Conservation (phyloP, 2,113 vertebrate species). For the Nothocercus julius region DNA sequence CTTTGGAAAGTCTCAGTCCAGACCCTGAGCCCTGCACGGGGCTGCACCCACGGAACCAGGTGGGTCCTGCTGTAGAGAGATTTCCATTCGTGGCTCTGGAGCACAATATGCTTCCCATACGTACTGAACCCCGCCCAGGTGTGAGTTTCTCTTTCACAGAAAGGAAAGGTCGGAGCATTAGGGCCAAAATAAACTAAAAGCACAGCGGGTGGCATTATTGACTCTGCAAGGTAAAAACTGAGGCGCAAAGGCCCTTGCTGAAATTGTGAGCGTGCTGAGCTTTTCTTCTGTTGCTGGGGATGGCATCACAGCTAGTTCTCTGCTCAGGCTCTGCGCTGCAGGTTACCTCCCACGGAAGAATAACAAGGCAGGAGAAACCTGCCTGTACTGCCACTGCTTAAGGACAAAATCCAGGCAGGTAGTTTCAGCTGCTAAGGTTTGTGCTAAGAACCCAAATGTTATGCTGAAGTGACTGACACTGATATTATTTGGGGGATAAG, state of each 20-base stretch:
- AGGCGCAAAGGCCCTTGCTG: not conserved
- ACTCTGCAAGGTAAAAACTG: not conserved
- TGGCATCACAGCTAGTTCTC: not conserved
- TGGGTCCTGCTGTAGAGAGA: not conserved
- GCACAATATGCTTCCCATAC: not conserved
- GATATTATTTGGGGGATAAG: conserved; percentile 20
- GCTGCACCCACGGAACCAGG: not conserved
- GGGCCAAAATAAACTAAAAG: not conserved
- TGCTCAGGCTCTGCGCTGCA: not conserved
- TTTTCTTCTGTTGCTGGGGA: not conserved
- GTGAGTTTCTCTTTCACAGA: not conserved
- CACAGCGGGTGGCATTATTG: not conserved
- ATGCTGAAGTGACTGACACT: conserved; percentile 19
- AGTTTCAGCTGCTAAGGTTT: not conserved
- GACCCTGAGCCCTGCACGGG: not conserved
- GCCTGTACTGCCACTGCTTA: not conserved
- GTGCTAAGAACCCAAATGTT: conserved; percentile 33
- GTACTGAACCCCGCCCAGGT: not conserved
- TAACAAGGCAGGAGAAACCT: not conserved
- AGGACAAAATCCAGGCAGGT: conserved; percentile 5
- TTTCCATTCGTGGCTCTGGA: not conserved
- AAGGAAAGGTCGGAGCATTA: not conserved
- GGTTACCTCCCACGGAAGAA: conserved; percentile 7
- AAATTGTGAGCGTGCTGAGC: not conserved
- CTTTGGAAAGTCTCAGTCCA: not conserved